phyloP scores from a whole-genome alignment of 2,797 vertebrate species.

The Podargus strigoides region DNA sequence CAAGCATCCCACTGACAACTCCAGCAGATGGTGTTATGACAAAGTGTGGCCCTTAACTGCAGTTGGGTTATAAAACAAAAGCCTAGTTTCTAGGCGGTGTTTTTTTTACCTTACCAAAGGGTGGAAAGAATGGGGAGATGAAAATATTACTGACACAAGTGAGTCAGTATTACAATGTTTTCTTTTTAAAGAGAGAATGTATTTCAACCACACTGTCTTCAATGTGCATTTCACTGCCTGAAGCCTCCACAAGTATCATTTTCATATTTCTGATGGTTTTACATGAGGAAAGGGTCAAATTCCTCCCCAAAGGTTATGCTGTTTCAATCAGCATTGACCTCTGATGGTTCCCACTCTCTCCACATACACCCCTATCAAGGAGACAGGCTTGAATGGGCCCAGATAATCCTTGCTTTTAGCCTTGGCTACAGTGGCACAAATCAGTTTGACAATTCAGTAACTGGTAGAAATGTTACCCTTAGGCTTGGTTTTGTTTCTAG shows the following conservation, averaged over 20 bases:
- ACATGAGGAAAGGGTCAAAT: background rate
- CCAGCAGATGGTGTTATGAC: constrained; percentile 16
- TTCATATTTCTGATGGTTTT: background rate
- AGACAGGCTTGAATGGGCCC: background rate
- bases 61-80: constrained; percentile 34
- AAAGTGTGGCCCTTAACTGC: background rate
- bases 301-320: background rate
- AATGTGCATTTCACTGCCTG: background rate
- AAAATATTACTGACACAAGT: constrained; percentile 44
- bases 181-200: constrained; percentile 6
- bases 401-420: background rate
- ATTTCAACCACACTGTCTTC: background rate
- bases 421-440: background rate
- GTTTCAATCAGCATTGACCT: background rate
- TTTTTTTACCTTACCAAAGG: constrained; percentile 32
- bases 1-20: constrained; percentile 13
- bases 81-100: background rate
- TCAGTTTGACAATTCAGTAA: background rate
- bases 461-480: background rate
- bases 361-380: background rate
- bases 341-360: background rate
- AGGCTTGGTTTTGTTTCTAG: constrained; percentile 7
- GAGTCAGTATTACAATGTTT: constrained; percentile 48
- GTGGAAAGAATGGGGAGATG: constrained; percentile 16
- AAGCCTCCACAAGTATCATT: background rate